phyloP scores from a whole-genome alignment of 2,797 vertebrate species.

The Acropternis orthonyx region DNA sequence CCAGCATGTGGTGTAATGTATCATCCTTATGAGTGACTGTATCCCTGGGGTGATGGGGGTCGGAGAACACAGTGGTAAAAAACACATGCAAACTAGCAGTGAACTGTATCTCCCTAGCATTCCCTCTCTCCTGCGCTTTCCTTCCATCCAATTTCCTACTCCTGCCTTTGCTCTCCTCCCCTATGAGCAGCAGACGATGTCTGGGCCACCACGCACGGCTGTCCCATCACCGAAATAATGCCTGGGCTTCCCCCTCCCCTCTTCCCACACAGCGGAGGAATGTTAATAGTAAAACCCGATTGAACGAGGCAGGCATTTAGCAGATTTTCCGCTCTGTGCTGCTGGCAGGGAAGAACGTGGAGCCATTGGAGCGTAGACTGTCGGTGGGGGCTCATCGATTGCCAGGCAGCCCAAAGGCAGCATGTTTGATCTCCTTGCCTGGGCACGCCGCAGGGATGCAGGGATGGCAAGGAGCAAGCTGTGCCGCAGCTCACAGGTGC shows the following conservation, averaged over 20 bases:
- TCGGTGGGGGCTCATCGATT: background rate
- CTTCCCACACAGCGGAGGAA: background rate
- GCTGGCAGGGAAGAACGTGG: background rate
- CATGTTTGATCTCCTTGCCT: background rate
- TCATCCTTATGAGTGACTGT: background rate
- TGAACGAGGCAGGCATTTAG: background rate
- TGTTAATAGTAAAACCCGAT: background rate
- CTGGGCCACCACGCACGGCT: rapidly evolving
- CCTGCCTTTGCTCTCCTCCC: background rate
- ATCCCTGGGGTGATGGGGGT: rapidly evolving
- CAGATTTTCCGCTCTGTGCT: background rate
- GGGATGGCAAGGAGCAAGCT: background rate
- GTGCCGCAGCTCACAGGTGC: background rate
- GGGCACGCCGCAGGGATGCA: background rate
- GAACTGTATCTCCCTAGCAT: background rate
- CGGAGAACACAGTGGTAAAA: background rate
- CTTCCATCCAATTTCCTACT: background rate
- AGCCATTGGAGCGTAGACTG: background rate
- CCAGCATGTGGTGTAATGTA: rapidly evolving
- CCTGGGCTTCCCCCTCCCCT: background rate
- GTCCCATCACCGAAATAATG: rapidly evolving
- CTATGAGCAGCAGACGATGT: background rate
- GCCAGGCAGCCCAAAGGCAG: rapidly evolving
- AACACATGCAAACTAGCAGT: background rate
- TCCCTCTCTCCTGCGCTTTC: background rate